phyloP scores from a whole-genome alignment of 64 coral and sea anemone genomes.

The Trachythela sp. region DNA sequence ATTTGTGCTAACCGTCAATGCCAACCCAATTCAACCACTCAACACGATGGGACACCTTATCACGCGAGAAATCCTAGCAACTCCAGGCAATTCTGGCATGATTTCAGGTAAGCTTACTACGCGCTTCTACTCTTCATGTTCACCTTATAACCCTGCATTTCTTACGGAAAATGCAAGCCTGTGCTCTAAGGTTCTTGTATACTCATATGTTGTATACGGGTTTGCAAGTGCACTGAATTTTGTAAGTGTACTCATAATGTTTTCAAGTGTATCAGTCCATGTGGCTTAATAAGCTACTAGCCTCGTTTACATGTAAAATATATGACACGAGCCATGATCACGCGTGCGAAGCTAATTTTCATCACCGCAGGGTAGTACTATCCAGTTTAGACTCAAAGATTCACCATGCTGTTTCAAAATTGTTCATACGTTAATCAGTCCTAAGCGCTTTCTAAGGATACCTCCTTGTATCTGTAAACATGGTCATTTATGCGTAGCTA shows the following conservation, averaged over 20 bases:
- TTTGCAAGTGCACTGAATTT: neutral
- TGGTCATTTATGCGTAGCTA: neutral
- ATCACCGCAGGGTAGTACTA: neutral
- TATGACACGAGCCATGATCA: neutral
- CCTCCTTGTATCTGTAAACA: neutral
- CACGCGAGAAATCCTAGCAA: neutral
- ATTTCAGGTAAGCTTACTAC: neutral
- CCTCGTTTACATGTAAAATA: neutral
- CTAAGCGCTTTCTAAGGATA: too few relatives aligned
- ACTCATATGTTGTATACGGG: neutral
- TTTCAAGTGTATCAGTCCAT: neutral
- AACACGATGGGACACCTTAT: conserved; percentile 1
- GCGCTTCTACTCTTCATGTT: neutral
- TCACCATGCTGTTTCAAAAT: neutral
- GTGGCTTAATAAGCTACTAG: neutral
- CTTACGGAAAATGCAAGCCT: too few relatives aligned
- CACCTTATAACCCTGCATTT: too few relatives aligned
- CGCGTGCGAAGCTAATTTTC: neutral
- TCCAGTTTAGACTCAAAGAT: neutral
- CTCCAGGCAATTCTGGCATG: neutral
- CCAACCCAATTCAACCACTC: conserved; percentile 5
- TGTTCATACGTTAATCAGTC: neutral
- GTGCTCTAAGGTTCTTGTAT: too few relatives aligned
- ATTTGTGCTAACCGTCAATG: neutral
- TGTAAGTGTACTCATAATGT: neutral